These are phyloP conservation scores for Lithosia quadra DNA, from an alignment of 2,888 invertebrate genomes.

Conservation along the genomic window DNA sequence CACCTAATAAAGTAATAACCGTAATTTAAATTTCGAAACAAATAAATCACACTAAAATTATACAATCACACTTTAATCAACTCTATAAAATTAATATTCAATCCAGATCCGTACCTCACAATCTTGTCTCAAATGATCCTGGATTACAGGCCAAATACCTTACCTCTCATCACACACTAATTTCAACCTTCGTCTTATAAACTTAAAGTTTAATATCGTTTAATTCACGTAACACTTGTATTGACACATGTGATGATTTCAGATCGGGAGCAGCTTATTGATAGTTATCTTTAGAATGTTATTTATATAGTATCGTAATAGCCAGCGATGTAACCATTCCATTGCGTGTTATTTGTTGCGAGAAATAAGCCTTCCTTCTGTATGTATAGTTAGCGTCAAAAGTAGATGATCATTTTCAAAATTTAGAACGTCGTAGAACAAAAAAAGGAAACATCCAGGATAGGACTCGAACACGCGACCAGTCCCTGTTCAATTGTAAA, in stretches of 20 bases:
- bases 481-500: too few relatives aligned
- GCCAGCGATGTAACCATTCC: constrained; percentile 34
- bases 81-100: constrained; percentile 43
- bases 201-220: constrained; percentile 19
- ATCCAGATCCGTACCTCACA: constrained; percentile 61
- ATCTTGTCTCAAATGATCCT: constrained; percentile 73
- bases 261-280: constrained; percentile 53
- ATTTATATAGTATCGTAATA: constrained; percentile 26
- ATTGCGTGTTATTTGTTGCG: constrained; percentile 33
- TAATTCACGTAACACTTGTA: constrained; percentile 48
- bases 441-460: too few relatives aligned
- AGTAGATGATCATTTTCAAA: too few relatives aligned
- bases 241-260: constrained; percentile 66
- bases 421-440: too few relatives aligned
- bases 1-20: too few relatives aligned
- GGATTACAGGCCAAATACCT: constrained; percentile 65
- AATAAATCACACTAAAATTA: constrained; percentile 34
- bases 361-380: constrained; percentile 42
- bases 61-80: constrained; percentile 31
- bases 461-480: too few relatives aligned
- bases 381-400: too few relatives aligned
- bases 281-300: constrained; percentile 38
- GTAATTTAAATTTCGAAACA: background rate
- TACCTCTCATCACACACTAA: constrained; percentile 23
- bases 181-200: constrained; percentile 19